These are phyloP conservation scores for Cheiracanthium punctorium DNA, from an alignment of 2,888 invertebrate genomes.

Conservation along the genomic window DNA sequence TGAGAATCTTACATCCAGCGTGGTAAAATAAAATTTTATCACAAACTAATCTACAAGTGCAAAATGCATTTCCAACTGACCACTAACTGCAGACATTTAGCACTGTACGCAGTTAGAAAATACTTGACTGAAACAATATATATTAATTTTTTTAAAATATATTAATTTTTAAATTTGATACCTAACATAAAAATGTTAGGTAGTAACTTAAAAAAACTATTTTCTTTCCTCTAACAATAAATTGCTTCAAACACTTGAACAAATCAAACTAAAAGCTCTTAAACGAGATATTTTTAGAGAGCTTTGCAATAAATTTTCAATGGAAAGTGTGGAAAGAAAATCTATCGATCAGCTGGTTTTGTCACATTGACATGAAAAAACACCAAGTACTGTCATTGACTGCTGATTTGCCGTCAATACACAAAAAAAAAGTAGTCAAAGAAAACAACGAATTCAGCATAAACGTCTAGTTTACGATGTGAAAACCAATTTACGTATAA, in stretches of 20 bases:
- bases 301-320: slow-evolving; percentile 11
- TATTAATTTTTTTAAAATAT: too few relatives aligned
- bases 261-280: slow-evolving; percentile 13
- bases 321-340: slow-evolving; percentile 8
- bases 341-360: slow-evolving; percentile 52
- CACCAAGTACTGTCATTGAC: slow-evolving; percentile 40
- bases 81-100: too few relatives aligned
- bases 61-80: too few relatives aligned
- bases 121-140: too few relatives aligned
- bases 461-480: neutral
- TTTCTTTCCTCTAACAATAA: slow-evolving; percentile 9
- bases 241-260: slow-evolving; percentile 20
- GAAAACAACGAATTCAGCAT: neutral
- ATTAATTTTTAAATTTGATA: too few relatives aligned
- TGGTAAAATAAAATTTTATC: too few relatives aligned
- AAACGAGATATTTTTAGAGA: neutral
- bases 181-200: neutral
- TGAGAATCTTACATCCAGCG: too few relatives aligned
- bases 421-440: neutral
- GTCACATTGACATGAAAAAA: slow-evolving; percentile 56
- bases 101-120: too few relatives aligned
- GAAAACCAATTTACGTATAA: neutral
- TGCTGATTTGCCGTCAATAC: slow-evolving; percentile 23
- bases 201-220: neutral
- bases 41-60: too few relatives aligned